Evolutionary conservation across 2,113 vertebrate species (phyloP), one percentile per base, ranked within the genome.

Genomic region (Reinhardtius hippoglossoides): DNA sequence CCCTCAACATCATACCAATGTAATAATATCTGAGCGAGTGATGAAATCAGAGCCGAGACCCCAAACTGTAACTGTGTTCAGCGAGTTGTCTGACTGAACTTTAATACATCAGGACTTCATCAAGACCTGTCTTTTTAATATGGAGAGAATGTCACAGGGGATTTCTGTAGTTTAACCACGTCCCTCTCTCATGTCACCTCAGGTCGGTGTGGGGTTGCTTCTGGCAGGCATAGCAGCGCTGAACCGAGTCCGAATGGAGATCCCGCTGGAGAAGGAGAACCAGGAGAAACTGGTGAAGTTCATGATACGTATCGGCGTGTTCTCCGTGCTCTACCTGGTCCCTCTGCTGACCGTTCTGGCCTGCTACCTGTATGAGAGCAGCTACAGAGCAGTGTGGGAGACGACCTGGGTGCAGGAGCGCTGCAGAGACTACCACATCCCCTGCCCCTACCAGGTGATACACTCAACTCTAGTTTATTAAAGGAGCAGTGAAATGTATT

Each of bases 211-310:
- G 35, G 96, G 95, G 10, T 95, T 99, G 3, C 94, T 99, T 18
- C 94, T 99, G 83, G 98, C 97, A 0, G 98, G 98, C 24, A 98
- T 99, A n/a, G 96, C 97, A 57, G 98, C 98, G 0, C 93, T 99
- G 14, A 99, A 99, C 92, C 95, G 98, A 9, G 98, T 99, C 2
- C 97, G 98, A 81, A 98, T 99, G 89, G 98, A 99, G 90, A 99
- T 99, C 82, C 98, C 97, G 0, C 89, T 99, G 92, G 98, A 99
- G 89, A 99, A 99, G 93, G 97, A 99, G 92, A 99, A 99, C 93
- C 98, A 98, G 93, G 98, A 99, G 93, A 99, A 99, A 67, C 91
- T 99, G 81, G 97, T 99, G 76, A 99, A 99, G 92, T 99, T 99
- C 94, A 99, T 99, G 98, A 99, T 99, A 90, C 97, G 98, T 10